Evolutionary conservation across 2,888 invertebrate genomes (phyloP), one percentile per base, ranked within the genome.

Genomic region (Raillietiella orientalis): DNA sequence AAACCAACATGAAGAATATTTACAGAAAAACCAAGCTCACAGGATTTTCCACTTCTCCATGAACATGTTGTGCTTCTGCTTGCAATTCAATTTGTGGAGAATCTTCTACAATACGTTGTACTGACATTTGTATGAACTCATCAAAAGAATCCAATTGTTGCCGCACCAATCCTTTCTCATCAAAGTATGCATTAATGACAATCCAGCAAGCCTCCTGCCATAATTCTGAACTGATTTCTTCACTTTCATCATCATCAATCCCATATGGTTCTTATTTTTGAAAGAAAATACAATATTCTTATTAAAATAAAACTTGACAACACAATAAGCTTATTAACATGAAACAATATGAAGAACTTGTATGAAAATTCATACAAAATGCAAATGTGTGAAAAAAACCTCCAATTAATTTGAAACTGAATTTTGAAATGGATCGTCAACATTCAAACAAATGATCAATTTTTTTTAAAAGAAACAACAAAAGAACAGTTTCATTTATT

Each of bases 181-280:
- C 96, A 44, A 99, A 99, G 49, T 96, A 99, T 0, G 96, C 84
- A 44, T 90, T 90, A 42, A 99, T 99, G 31, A 99, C 93, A 42
- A 96, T 90, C 96, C 96, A 99, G 42, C 96, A 96, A 23, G 96
- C 96, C 55, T 93, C 93, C 49, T 96, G 93, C 96, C 96, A 99
- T 34, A 93, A 53, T 44, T 96, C 93, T 4, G 84, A 70, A 16
- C 84, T 79, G 40, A 96, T 87, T 52, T 96, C 93, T 46, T 82
- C 87, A 8, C 64, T 63, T 44, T 75, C 75, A 40, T 74, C 72
- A 41, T 77, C 75, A 34, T 74, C 75, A 46, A n/a, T n/a, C n/a
- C n/a, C n/a, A n/a, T n/a, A n/a, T n/a, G 32, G 31, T 20, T 26
- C 26, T 28, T 35, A 34, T 35, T 21, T n/a, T 14, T 24, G 25